Evolutionary conservation across 2,888 invertebrate genomes (phyloP), one percentile per base, ranked within the genome.

Genomic region (Camponotus fellah): DNA sequence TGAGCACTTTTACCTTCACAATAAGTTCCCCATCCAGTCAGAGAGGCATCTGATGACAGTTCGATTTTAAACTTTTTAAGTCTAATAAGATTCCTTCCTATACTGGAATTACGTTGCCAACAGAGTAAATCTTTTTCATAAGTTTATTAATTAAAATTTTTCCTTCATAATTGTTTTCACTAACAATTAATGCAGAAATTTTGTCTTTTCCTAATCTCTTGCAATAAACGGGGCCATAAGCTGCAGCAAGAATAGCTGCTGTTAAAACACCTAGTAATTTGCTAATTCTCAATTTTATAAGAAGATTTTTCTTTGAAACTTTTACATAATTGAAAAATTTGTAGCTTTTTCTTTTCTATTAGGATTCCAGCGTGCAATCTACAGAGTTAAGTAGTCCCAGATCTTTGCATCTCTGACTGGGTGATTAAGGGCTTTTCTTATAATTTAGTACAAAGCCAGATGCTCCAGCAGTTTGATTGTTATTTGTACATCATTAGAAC

Each of bases 201-300:
- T 90, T 87, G 77, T 88, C 58, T 85, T 87, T 82, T 66, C 87
- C 88, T 5, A 89, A 26, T n/a, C 76, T 21, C 64, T 87, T 89
- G 34, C 84, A 86, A 64, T 88, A 71, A 5, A 88, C 72, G 3
- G 74, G 82, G 0, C 88, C 85, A 62, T 91, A 90, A 0, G 85
- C 85, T 60, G 88, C 68, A 4, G 87, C 90, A 62, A 88, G 87
- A 17, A 83, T 86, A 0, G 87, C 84, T n/a, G 87, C 98, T 0
- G 95, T 99, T 83, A 98, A 98, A 32, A 83, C 32, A 4, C 88
- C 85, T n/a, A 86, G 43, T 46, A 88, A 65, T 64, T 82, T 32
- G 83, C 83, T 46, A 88, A 81, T 17, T 84, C 60, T 66, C 83
- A 9, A 90, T 90, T 75, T 85, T 87, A 66, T 60, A 86, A 0